These are phyloP conservation scores for Chorisops tibialis DNA, from an alignment of 2,888 invertebrate species.

Conservation along the genomic window DNA sequence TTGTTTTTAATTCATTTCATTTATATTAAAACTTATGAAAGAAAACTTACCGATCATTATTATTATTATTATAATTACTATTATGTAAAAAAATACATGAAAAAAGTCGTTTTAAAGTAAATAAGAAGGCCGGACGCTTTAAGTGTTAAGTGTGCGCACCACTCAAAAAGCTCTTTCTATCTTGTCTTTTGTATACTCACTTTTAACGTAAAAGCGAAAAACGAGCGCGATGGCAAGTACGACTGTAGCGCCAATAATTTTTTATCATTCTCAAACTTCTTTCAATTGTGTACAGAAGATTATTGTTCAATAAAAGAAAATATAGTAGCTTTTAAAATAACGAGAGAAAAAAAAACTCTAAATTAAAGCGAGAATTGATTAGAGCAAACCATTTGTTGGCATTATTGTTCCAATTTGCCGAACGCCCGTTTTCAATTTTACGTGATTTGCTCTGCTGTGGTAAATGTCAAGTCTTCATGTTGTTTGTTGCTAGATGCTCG, in stretches of 20 bases:
- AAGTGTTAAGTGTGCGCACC: constrained; percentile 41
- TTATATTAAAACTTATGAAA: constrained; percentile 8
- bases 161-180: constrained; percentile 36
- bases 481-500: constrained; percentile 96
- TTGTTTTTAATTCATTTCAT: constrained; percentile 11
- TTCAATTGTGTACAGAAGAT: background rate
- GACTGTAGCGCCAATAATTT: background rate
- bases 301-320: background rate
- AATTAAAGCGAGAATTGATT: background rate
- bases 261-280: background rate
- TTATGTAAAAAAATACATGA: constrained; percentile 20
- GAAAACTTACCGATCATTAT: constrained; percentile 12
- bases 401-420: constrained; percentile 20
- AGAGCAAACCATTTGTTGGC: background rate
- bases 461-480: constrained; percentile 60
- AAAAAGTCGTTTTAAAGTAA: constrained; percentile 14
- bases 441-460: constrained; percentile 52
- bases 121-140: constrained; percentile 36
- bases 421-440: constrained; percentile 32
- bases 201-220: constrained; percentile 30
- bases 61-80: too few species aligned
- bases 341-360: too few species aligned
- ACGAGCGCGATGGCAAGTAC: constrained; percentile 24
- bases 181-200: constrained; percentile 36
- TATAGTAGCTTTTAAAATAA: background rate